Base-by-base conservation (phyloP, 2,888 invertebrate species). In the Marronus borbonicus region DNA sequence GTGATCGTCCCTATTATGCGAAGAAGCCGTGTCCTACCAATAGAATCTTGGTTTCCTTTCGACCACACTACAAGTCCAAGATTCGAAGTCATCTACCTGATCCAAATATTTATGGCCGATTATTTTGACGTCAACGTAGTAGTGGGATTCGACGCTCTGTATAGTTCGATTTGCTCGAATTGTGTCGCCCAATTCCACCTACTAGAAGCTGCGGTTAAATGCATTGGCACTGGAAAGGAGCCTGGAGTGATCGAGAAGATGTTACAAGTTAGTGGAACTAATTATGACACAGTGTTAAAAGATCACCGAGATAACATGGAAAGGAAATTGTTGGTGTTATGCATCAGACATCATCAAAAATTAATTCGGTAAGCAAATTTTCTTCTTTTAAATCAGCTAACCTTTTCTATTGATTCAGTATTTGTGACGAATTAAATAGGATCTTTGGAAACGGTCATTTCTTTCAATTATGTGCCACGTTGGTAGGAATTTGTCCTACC, bases 281-380 rank as follows among this genome's bases (percentile, higher is more conserved):
- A 12, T 31, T 49, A 65, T 75, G 44, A 44, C 7, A 58, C 14
- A 31, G 17, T n/a, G 50, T 39, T 20, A 3, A 20, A 58, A 17
- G 36, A n/a, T 49, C 28, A 50, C 5, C 64, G 50, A 12, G 49
- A 74, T 55, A 74, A 14, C 2, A 55, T 65, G 20, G 77, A 64
- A 52, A 49, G 20, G 24, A 72, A 64, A 74, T 65, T 81, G 24
- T 60, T 81, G 17, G 36, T 74, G 3, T 79, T 79, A 44, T 79
- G 81, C 58, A 74, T 81, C 50, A 62, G 64, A n/a, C 82, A 81
- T 55, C 82, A 82, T 80, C 65, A 80, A 58, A 79, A 81, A 76
- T 64, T 82, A 24, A 75, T 81, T 62, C n/a, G 28, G 81, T 80
- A 78, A 79, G 77, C 3, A 39, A 1, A 20, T 20, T 55, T 20